These are phyloP conservation scores for Phallusia fumigata DNA, from an alignment of 23 tunicate species.

Conservation along the genomic window DNA sequence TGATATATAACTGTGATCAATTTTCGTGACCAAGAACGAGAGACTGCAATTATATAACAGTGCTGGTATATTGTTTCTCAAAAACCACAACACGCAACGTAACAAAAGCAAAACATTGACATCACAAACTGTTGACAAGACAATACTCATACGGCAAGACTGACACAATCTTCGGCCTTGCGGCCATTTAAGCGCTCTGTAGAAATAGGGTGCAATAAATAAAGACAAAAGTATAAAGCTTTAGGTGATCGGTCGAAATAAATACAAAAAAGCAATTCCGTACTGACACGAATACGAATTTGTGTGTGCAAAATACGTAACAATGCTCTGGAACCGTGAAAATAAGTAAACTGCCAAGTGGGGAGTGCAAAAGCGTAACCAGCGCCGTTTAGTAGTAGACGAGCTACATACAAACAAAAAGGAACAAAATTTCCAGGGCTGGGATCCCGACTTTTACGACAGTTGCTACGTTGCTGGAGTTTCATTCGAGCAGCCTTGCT, in stretches of 20 bases:
- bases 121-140: background rate
- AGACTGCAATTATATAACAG: background rate
- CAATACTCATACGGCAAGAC: background rate
- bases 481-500: background rate
- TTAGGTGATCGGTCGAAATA: background rate
- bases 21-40: too few relatives aligned
- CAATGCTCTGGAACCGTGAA: background rate
- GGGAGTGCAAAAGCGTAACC: background rate
- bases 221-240: background rate
- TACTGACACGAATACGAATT: background rate
- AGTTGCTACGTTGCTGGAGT: background rate
- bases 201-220: slow-evolving; percentile 12
- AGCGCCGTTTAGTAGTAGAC: too few relatives aligned
- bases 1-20: too few relatives aligned
- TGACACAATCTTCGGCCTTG: background rate
- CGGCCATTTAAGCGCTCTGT: background rate
- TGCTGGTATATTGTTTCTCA: background rate
- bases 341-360: background rate
- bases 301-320: slow-evolving; percentile 8
- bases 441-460: too few relatives aligned
- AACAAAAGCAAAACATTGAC: background rate
- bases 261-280: background rate
- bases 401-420: too few relatives aligned
- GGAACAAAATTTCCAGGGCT: too few relatives aligned
- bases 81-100: background rate